Evolutionary conservation across 1,140 invertebrate species (phyloP).

Genomic region (Achatina immaculata): DNA sequence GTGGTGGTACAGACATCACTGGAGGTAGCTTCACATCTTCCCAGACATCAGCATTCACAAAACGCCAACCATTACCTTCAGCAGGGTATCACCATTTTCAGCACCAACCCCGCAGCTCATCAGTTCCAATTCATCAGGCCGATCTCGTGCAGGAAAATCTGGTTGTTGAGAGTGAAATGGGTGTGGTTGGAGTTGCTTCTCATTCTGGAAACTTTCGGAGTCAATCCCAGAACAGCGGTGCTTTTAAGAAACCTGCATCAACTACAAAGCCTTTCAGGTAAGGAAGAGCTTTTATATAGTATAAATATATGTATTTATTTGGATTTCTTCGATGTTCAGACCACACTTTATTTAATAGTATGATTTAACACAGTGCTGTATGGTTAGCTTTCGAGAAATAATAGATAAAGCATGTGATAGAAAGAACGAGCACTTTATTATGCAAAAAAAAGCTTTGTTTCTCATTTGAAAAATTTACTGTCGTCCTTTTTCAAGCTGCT

Average conservation of each 20-base stretch:
- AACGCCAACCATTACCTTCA: neutral
- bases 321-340: neutral
- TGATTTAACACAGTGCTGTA: neutral
- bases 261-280: constrained; percentile 8
- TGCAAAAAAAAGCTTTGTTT: too few relatives aligned
- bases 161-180: neutral
- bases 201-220: neutral
- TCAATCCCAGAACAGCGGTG: constrained; percentile 5
- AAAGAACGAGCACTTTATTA: too few relatives aligned
- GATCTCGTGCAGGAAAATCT: neutral
- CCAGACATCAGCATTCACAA: constrained; percentile 13
- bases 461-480: too few relatives aligned
- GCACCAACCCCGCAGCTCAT: constrained; percentile 17
- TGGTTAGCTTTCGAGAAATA: too few relatives aligned
- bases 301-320: neutral
- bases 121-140: constrained; percentile 10
- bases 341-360: neutral
- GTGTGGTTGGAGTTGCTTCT: neutral
- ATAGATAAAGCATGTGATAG: too few relatives aligned
- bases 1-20: neutral
- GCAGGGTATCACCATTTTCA: neutral
- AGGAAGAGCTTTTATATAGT: constrained; percentile 3
- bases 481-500: too few relatives aligned
- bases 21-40: neutral
- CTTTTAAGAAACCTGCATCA: constrained; percentile 25